These are phyloP conservation scores for Ferrisia virgata DNA, from an alignment of 2,888 invertebrate genomes.

Conservation along the genomic window DNA sequence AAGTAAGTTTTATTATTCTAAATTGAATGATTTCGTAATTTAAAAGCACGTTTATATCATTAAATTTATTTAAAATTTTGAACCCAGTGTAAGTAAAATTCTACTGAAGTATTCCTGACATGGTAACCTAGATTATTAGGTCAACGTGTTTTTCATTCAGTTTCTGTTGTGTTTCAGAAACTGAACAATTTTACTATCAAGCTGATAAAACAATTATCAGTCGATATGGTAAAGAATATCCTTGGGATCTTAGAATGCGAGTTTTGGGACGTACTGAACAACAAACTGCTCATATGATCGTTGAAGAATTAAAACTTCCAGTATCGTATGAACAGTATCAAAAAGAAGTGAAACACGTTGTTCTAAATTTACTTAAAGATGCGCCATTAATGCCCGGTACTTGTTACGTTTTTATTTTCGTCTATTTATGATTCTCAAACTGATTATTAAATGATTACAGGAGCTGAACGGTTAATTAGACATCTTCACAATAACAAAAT, in stretches of 20 bases:
- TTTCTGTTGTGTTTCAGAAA: constrained; percentile 60
- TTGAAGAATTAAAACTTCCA: constrained; percentile 67
- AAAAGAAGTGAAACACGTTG: constrained; percentile 60
- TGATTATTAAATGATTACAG: constrained; percentile 54
- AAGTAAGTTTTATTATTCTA: constrained; percentile 54
- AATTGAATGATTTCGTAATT: not conserved
- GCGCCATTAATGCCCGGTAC: constrained; percentile 69
- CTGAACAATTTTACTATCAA: constrained; percentile 74
- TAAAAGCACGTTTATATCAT: not conserved
- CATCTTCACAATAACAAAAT: constrained; percentile 72
- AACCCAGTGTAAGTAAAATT: too few species aligned
- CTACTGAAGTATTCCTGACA: too few species aligned
- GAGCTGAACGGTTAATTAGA: constrained; percentile 71
- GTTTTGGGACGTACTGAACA: constrained; percentile 72
- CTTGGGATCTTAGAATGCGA: constrained; percentile 73
- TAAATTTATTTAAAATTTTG: too few species aligned
- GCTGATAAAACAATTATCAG: constrained; percentile 68
- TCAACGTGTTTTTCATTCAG: not conserved
- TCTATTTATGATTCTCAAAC: not conserved
- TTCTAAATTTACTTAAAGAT: constrained; percentile 62
- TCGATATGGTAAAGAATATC: constrained; percentile 72
- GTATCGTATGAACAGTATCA: constrained; percentile 66
- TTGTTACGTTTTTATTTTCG: not conserved
- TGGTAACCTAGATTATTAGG: not conserved
- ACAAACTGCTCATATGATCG: constrained; percentile 66